A percentile compares a stretch with the other conserved stretches of the same genome.
Conservation (phyloP, 2,797 vertebrate genomes). For the Scyliorhinus canicula region DNA sequence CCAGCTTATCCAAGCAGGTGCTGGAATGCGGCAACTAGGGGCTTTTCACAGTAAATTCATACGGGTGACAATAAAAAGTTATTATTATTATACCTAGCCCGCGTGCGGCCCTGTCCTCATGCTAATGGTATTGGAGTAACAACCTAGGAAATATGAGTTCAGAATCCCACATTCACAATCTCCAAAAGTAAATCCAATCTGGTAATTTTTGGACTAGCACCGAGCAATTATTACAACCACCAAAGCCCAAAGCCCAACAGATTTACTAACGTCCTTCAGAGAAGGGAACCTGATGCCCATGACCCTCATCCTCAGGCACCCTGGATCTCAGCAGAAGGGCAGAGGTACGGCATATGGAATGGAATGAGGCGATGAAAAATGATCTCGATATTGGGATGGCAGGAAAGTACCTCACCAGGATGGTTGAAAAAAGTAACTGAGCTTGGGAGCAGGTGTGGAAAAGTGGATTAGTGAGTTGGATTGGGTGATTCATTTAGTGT, state of each 20-base stretch:
- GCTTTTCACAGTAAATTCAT: too few species aligned
- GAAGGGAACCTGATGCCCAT: not conserved
- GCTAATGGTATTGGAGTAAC: not conserved
- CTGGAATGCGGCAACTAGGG: too few species aligned
- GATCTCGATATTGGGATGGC: not conserved
- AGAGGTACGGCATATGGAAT: not conserved
- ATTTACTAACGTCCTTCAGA: not conserved
- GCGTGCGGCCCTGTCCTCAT: not conserved
- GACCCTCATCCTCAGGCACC: not conserved
- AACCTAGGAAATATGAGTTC: not conserved
- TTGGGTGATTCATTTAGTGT: not conserved
- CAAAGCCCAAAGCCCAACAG: not conserved
- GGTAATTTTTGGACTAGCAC: not conserved
- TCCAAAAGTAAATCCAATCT: not conserved
- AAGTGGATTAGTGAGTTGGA: not conserved
- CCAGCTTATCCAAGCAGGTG: too few species aligned
- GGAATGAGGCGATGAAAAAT: not conserved
- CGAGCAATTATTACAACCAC: not conserved
- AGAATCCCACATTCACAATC: not conserved
- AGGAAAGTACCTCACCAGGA: not conserved
- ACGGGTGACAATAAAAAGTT: too few species aligned
- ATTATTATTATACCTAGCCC: too few species aligned
- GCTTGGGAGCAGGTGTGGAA: not conserved
- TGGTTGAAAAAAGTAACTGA: not conserved
- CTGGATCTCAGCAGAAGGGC: not conserved